Evolutionary conservation across 2,113 vertebrate species (phyloP).

Genomic region (Uria lomvia): DNA sequence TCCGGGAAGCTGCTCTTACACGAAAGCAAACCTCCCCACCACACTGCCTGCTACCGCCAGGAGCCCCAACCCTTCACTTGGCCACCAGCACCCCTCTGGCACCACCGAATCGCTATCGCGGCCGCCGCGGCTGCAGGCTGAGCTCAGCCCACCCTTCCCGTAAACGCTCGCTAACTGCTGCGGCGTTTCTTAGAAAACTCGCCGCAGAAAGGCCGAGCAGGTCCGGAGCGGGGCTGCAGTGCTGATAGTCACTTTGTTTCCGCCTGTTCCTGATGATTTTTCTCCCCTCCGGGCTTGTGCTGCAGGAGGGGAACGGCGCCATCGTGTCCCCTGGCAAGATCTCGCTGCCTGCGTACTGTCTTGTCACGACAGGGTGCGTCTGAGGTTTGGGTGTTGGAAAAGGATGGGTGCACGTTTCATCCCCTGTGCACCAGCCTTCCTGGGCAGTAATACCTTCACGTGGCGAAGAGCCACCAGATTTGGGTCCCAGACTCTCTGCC

Average conservation of each 20-base stretch:
- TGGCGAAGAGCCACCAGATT: not conserved
- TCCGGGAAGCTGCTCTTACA: constrained; percentile 13
- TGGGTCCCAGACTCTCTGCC: not conserved
- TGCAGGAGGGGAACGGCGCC: not conserved
- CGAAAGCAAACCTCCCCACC: not conserved
- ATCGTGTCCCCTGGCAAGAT: fast-evolving
- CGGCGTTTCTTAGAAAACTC: constrained; percentile 71
- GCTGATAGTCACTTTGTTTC: not conserved
- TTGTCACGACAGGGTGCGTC: no score
- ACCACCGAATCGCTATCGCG: fast-evolving
- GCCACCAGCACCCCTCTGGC: fast-evolving
- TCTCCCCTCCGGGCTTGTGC: fast-evolving
- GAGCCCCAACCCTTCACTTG: fast-evolving
- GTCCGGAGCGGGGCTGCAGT: not conserved
- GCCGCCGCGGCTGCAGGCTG: not conserved
- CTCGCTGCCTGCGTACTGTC: fast-evolving
- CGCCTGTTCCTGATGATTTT: not conserved
- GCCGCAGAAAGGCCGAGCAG: constrained; percentile 41
- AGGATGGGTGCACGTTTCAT: fast-evolving
- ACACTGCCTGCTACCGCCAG: fast-evolving
- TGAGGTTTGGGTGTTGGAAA: not conserved
- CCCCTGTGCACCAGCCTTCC: not conserved
- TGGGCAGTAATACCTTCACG: fast-evolving
- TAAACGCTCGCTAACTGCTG: constrained; percentile 60
- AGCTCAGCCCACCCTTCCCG: constrained; percentile 47